Evolutionary conservation across 2,797 vertebrate genomes (phyloP), one percentile per base, ranked within the genome.

Genomic region (Rhinogobio ventralis): DNA sequence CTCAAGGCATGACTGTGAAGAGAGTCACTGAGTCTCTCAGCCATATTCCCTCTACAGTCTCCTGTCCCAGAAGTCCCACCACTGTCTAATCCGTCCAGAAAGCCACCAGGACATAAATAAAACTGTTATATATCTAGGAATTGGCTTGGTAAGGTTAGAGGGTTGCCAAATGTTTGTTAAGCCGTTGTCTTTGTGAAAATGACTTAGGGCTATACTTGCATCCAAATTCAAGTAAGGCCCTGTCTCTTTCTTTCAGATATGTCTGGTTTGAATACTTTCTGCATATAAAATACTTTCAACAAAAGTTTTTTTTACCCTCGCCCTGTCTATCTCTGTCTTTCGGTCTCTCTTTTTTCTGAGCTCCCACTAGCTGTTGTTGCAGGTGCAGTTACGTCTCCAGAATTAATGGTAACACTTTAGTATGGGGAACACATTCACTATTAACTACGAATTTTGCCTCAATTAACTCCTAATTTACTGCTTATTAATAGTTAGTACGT

Each of bases 1-100:
- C 79, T 85, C 85, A 86, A 84, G 71, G 51, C 53, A 69, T 74
- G 55, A 23, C 79, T 78, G 69, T 82, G 81, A 73, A 2, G 20
- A 46, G 49, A 80, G 55, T 77, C 75, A 77, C 55, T 2, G 46
- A 66, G n/a, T 66, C 46, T 42, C 46, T 83, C 62, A 67, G 60
- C 72, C 60, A 67, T 76, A 75, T 55, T 76, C 33, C 72, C 60
- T 83, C 55, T 42, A 7, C 30, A 76, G 73, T 67, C 23, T 68
- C 33, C 33, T n/a, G 30, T 46, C 51, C 53, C 25, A 77, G 53
- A 81, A 28, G 66, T 84, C 64, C 83, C 80, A 45, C 79, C n/a
- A 55, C 28, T 77, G 74, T 62, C 66, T 57, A 84, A 49, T 60
- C 66, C 25, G 6, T 79, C 66, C 30, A 36, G 19, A 36, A 30